Evolutionary conservation across 1,140 invertebrate genomes (phyloP), one percentile per base, ranked within the genome.

Genomic region (Drosophila ficusphila): DNA sequence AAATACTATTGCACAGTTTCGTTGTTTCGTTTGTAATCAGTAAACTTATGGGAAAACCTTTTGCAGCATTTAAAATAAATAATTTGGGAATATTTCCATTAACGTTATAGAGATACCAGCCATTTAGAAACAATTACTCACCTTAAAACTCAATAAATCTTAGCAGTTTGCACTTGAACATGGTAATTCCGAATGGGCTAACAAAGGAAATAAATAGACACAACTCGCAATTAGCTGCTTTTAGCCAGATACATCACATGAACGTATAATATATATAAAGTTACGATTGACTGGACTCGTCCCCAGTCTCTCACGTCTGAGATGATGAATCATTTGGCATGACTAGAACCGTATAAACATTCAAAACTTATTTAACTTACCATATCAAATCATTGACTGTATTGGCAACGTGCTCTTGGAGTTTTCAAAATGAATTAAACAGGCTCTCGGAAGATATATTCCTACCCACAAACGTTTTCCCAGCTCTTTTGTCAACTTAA

Each of bases 261-360:
- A 58, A 58, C 47, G 46, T 52, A 58, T 14, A 31, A 2, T 57
- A 57, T 56, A 29, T 46, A 21, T 56, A 57, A 38, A 76, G 58
- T 53, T 69, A 44, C 44, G 44, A 65, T 8, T 47, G 23, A 21
- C 53, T 16, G 53, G 29, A 23, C 18, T 21, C 33, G 57, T 60
- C 42, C 31, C 60, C 62, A 48, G 36, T 64, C 46, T 71, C 71
- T 65, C 77, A 82, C 67, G 72, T 70, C 61, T 51, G 29, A 11
- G 39, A 11, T 21, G 38, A 72, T 85, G 81, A 85, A 56, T 83
- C 71, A 86, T 54, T 62, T 51, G n/a, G 18, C 25, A 67, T 65
- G 62, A 65, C 60, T 67, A 65, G 23, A 61, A 25, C 19, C 14
- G 18, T 18, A 48, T 62, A 48, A 65, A 51, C 44, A 65, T 41